phyloP scores from a whole-genome alignment of 2,797 vertebrate genomes.

The Distichodus sexfasciatus region DNA sequence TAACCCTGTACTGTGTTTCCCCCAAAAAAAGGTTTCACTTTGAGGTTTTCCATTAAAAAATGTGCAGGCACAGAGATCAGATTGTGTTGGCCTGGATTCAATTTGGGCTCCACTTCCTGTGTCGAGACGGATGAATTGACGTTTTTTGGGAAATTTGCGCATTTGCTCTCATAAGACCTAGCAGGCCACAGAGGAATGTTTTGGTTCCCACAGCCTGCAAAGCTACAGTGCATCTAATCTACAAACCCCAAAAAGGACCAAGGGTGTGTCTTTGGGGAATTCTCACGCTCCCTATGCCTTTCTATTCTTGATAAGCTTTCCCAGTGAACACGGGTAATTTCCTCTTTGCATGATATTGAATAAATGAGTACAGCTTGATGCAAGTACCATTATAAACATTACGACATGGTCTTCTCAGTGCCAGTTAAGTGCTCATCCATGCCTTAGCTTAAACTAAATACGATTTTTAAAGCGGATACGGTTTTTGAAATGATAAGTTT shows the following conservation, averaged over 20 bases:
- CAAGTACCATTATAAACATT: too few relatives aligned
- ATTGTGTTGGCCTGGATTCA: too few relatives aligned
- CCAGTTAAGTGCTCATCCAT: too few relatives aligned
- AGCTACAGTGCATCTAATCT: slow-evolving; percentile 49
- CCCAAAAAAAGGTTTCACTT: background rate
- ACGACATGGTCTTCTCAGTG: too few relatives aligned
- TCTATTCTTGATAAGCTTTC: too few relatives aligned
- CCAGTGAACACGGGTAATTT: too few relatives aligned
- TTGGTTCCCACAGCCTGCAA: slow-evolving; percentile 62
- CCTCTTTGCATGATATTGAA: too few relatives aligned
- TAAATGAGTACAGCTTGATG: too few relatives aligned
- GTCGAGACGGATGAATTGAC: background rate
- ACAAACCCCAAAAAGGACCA: slow-evolving; percentile 41
- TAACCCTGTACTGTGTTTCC: background rate
- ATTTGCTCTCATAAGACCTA: slow-evolving; percentile 62
- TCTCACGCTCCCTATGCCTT: slow-evolving; percentile 32
- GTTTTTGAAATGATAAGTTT: too few relatives aligned
- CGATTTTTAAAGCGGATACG: too few relatives aligned
- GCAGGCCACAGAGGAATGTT: slow-evolving; percentile 58
- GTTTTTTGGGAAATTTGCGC: slow-evolving; percentile 58
- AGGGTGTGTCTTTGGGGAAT: slow-evolving; percentile 17
- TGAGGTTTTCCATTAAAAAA: background rate
- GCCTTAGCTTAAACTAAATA: too few relatives aligned
- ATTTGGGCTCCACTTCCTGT: background rate
- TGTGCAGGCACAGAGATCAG: background rate